Conservation (phyloP, 2,797 vertebrate species). For the Aphelocoma californica region DNA sequence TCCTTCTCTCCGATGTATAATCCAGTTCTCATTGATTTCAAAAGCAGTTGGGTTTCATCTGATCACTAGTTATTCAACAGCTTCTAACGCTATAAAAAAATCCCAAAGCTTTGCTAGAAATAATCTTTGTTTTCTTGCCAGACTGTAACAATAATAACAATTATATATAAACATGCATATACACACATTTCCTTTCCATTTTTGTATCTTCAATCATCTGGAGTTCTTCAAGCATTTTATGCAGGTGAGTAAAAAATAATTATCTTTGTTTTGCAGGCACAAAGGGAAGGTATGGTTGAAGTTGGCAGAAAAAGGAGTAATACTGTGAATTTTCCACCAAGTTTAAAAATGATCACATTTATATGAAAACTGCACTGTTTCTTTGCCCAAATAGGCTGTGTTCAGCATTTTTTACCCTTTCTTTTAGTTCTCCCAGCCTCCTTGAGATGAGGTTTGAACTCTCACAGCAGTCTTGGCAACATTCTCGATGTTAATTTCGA, state of each 20-base stretch:
- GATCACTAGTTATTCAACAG: conserved; percentile 40
- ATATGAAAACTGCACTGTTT: neutral
- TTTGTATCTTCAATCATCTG: conserved; percentile 45
- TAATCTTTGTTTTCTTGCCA: conserved; percentile 35
- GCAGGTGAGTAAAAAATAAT: conserved; percentile 55
- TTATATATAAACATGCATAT: conserved; percentile 10
- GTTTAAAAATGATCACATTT: neutral
- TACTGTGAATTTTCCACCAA: neutral
- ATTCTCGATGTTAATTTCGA: neutral
- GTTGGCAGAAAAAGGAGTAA: neutral
- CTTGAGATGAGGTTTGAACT: neutral
- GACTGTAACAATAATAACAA: conserved; percentile 43
- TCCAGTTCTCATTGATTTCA: conserved; percentile 42
- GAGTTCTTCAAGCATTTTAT: conserved; percentile 52
- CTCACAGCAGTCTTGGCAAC: neutral
- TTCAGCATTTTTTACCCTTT: neutral
- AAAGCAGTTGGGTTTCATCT: conserved; percentile 24
- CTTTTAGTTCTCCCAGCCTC: neutral
- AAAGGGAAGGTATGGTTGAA: neutral
- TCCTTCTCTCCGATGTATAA: neutral
- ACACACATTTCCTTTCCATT: conserved; percentile 22
- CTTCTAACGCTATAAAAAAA: neutral
- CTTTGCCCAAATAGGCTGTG: neutral
- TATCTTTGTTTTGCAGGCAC: conserved; percentile 20
- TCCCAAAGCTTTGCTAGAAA: neutral